A percentile compares a stretch with the other conserved stretches of the same genome.
Conservation (phyloP, 2,888 invertebrate species). For the Labia minor region DNA sequence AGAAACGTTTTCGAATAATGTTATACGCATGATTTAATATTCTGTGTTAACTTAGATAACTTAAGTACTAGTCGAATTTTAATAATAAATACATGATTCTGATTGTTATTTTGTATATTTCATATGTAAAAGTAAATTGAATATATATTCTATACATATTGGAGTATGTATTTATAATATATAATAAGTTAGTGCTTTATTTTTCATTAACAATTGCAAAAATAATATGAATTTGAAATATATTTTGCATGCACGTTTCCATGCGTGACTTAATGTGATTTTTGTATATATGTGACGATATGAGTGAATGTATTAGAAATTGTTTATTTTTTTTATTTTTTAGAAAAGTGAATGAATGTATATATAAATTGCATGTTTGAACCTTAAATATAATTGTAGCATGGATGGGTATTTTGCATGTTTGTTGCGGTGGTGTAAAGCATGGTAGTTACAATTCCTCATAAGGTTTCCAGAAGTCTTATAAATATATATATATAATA, state of each 20-base stretch:
- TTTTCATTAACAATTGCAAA: not conserved
- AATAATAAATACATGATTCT: not conserved
- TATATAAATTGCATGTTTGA: not conserved
- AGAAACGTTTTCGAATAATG: not conserved
- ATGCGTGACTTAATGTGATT: not conserved
- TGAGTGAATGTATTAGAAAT: not conserved
- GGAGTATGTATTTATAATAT: not conserved
- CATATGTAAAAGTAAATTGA: not conserved
- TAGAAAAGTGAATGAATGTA: not conserved
- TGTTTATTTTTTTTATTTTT: too few species aligned
- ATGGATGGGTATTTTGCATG: not conserved
- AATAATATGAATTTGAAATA: not conserved
- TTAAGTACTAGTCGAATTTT: not conserved
- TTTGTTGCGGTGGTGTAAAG: conserved; percentile 13
- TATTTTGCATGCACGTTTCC: not conserved
- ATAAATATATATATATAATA: not conserved
- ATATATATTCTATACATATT: not conserved
- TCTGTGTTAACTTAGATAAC: not conserved
- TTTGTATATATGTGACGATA: not conserved
- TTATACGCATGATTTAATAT: not conserved
- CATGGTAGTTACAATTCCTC: not conserved
- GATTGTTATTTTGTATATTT: too few species aligned
- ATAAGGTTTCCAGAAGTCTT: conserved; percentile 4
- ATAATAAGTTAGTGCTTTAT: not conserved
- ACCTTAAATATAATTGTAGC: not conserved